Evolutionary conservation across 2,113 vertebrate species (phyloP).

Genomic region (Maylandia zebra): DNA sequence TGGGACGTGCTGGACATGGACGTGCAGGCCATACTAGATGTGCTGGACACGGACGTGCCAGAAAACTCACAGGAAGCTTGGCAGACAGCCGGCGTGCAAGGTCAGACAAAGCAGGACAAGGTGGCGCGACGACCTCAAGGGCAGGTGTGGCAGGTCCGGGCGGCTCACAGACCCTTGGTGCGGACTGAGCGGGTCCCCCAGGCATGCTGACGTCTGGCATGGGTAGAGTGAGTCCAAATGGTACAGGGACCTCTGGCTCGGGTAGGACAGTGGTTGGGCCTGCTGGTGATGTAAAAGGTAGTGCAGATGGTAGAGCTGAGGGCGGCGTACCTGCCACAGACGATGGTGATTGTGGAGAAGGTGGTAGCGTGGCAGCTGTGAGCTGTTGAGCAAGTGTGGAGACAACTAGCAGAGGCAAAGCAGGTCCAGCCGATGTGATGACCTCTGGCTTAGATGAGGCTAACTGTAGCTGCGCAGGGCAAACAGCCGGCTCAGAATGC

Average conservation of each 20-base stretch:
- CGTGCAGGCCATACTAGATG: neutral
- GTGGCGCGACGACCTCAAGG: neutral
- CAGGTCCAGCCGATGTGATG: accelerated
- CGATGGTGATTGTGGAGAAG: neutral
- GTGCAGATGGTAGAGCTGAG: neutral
- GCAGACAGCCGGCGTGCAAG: neutral
- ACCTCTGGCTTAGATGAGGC: neutral
- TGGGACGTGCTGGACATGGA: neutral
- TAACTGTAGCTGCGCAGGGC: too few relatives aligned
- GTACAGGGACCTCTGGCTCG: neutral
- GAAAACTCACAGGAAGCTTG: neutral
- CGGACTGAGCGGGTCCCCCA: neutral
- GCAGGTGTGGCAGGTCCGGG: neutral
- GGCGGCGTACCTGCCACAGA: neutral
- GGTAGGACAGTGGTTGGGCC: neutral
- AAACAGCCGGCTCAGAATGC: neutral
- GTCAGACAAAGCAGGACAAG: neutral
- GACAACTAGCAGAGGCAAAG: neutral
- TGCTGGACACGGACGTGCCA: neutral
- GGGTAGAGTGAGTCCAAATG: neutral
- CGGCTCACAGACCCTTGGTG: accelerated
- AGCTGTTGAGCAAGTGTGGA: neutral
- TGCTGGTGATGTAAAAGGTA: neutral
- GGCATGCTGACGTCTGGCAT: neutral
- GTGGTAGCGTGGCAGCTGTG: neutral